A percentile compares a stretch with the other conserved stretches of the same genome.
Evolutionary conservation across 2,888 invertebrate genomes (phyloP).

Genomic region (Teleiodes luculella): DNA sequence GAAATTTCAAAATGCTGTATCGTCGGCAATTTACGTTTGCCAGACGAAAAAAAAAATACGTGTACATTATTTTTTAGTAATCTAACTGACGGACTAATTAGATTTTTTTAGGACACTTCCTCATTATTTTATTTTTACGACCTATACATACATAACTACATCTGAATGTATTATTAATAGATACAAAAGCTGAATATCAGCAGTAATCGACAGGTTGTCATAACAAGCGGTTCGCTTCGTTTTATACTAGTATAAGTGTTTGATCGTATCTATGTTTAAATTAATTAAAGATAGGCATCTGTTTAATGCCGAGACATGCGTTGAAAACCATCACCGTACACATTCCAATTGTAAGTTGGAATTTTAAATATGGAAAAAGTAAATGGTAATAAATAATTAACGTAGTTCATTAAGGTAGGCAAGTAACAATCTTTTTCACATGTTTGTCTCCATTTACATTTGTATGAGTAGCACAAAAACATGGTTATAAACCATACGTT

Average conservation of each 20-base stretch:
- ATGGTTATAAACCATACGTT: no score
- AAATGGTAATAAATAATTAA: not conserved
- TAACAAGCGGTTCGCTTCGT: slow-evolving; percentile 6
- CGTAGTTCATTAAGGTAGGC: not conserved
- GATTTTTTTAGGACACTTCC: no score
- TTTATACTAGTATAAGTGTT: slow-evolving; percentile 9
- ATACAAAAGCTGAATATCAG: slow-evolving; percentile 3
- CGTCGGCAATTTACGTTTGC: no score
- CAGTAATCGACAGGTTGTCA: slow-evolving; percentile 13
- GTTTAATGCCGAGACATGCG: slow-evolving; percentile 16
- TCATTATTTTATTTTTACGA: no score
- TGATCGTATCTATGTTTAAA: slow-evolving; percentile 27
- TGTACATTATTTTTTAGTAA: no score
- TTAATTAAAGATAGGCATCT: slow-evolving; percentile 27
- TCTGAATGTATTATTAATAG: not conserved
- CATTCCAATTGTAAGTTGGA: slow-evolving; percentile 7
- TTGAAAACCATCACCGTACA: slow-evolving; percentile 20
- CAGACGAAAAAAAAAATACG: no score
- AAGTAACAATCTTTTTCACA: not conserved
- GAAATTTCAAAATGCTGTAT: no score
- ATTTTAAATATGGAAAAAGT: slow-evolving; percentile 12
- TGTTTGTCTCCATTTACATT: no score
- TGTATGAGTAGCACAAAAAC: no score
- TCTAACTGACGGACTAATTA: no score
- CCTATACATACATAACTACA: no score